Evolutionary conservation across 2,797 vertebrate genomes (phyloP).

Genomic region (Chelidonichthys spinosus): DNA sequence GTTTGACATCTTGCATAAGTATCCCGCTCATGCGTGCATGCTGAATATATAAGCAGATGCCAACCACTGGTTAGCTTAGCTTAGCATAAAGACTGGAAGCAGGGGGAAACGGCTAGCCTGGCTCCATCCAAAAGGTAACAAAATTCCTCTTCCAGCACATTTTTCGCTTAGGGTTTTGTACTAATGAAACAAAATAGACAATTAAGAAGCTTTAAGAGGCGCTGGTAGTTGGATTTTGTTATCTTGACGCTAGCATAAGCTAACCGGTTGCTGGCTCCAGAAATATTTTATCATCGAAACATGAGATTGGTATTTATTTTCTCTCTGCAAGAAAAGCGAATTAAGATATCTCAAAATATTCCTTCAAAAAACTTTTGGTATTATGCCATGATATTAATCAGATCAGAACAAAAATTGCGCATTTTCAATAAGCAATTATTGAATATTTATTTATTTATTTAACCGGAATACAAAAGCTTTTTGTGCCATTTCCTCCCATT

Average conservation of each 20-base stretch:
- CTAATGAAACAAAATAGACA: too few relatives aligned
- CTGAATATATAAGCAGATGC: too few relatives aligned
- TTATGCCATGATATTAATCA: background rate
- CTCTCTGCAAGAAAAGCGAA: background rate
- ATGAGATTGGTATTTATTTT: background rate
- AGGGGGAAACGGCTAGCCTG: background rate
- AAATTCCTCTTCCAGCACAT: background rate
- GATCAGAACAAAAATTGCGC: background rate
- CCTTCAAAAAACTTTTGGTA: conserved; percentile 14
- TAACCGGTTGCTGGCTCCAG: background rate
- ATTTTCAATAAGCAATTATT: background rate
- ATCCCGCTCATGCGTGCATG: too few relatives aligned
- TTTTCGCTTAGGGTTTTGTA: too few relatives aligned
- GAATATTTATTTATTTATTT: background rate
- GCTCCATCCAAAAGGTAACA: background rate
- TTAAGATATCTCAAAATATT: background rate
- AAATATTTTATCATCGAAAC: background rate
- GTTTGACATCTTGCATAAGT: background rate
- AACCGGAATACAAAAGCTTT: conserved; percentile 6
- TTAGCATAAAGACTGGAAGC: too few relatives aligned
- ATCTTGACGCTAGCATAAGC: conserved; percentile 9
- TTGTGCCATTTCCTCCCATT: conserved; percentile 41
- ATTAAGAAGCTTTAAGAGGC: background rate
- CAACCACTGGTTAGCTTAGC: too few relatives aligned
- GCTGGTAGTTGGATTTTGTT: background rate